Conservation (phyloP, 2,888 invertebrate species). For the Electrophaes corylata region DNA sequence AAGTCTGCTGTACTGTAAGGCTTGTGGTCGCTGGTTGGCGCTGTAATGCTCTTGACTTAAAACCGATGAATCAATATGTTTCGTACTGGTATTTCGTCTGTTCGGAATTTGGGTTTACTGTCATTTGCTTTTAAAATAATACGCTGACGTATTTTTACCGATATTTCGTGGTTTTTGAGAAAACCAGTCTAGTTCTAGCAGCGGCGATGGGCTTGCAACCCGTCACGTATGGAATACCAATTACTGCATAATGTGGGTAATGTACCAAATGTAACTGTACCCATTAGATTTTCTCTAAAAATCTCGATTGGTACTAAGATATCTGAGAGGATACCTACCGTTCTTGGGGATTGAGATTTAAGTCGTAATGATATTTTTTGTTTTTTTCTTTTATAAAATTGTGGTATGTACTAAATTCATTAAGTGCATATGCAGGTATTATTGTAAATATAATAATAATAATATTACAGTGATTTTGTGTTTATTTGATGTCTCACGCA, state of each 20-base stretch:
- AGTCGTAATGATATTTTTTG: no score
- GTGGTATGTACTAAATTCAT: no score
- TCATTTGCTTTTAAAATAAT: conserved; percentile 8
- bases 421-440: no score
- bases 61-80: conserved; percentile 28
- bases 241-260: no score
- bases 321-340: no score
- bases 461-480: background rate
- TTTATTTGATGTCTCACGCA: background rate
- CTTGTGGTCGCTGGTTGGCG: conserved; percentile 10
- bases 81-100: conserved; percentile 17
- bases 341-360: no score
- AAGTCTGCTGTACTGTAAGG: conserved; percentile 40
- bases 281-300: no score
- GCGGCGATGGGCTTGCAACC: no score
- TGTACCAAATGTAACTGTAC: no score
- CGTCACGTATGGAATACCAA: no score
- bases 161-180: background rate
- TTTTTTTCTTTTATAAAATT: no score
- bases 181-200: background rate
- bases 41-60: conserved; percentile 23
- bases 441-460: background rate
- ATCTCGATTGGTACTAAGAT: no score
- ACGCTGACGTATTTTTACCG: background rate
- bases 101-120: conserved; percentile 12